Evolutionary conservation across 2,888 invertebrate genomes (phyloP), one percentile per base, ranked within the genome.

Genomic region (Phortica okadai): DNA sequence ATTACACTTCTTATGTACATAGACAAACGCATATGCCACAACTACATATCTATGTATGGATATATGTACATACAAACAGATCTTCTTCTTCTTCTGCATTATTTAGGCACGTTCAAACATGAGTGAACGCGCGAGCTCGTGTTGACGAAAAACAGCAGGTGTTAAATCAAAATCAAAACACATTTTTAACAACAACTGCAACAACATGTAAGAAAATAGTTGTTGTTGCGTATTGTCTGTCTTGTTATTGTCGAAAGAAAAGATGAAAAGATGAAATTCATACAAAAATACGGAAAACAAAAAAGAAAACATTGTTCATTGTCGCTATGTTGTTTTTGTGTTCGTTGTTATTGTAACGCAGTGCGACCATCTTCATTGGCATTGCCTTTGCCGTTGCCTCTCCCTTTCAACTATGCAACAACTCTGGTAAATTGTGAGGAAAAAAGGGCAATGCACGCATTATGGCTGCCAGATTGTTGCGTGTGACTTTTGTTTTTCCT

Each of bases 131-230:
- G 14, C 14, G 50, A 11, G 14, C 25, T n/a, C 10, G 69, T 77
- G 74, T 72, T 84, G 82, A 88, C 86, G 83, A 83, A 84, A 81
- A 81, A 82, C 85, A 85, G 85, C 86, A 85, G 88, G 85, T 85
- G 85, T 82, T 84, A 81, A 84, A 80, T 79, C 81, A 80, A 82
- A 86, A 86, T 79, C 78, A 79, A 79, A 81, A 84, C 77, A 76
- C 74, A 50, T 73, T 33, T 56, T n/a, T 41, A 64, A 66, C 16
- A 66, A 64, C 21, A 54, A 64, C 75, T 74, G 69, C 58, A 72
- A 45, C 44, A 74, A 74, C 50, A 73, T 56, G 25, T 33, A 54
- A 72, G 70, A 73, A 76, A 74, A 76, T 54, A 73, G 16, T 62
- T 45, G 25, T 62, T 45, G 25, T 33, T 14, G 41, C 33, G 44